Conservation (phyloP, 2,797 vertebrate genomes). For the Kryptopterus vitreolus region DNA sequence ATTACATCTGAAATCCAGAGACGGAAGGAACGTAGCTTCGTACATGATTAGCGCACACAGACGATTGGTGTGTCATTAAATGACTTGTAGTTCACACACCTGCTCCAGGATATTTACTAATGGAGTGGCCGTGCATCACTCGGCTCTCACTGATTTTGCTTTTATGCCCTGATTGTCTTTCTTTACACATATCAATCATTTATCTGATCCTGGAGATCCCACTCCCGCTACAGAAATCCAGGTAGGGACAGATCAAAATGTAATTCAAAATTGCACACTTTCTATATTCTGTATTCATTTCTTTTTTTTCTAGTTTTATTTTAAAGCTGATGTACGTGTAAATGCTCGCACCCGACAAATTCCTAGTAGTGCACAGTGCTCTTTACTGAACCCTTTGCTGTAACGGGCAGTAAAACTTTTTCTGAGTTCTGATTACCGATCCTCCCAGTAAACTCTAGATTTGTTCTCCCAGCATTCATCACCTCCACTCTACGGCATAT, state of each 20-base stretch:
- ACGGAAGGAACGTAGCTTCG: not conserved
- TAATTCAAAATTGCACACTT: no score
- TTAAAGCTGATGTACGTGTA: no score
- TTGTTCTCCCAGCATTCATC: constrained; percentile 48
- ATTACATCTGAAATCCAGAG: not conserved
- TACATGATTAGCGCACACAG: not conserved
- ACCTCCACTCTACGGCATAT: constrained; percentile 45
- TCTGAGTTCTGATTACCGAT: no score
- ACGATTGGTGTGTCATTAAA: not conserved
- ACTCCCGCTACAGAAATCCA: constrained; percentile 23
- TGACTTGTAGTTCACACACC: not conserved
- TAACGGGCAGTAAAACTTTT: no score
- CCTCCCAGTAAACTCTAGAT: constrained; percentile 17
- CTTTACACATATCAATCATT: not conserved
- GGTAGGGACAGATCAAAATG: constrained; percentile 24
- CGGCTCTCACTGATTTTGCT: not conserved
- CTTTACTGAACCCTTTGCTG: no score
- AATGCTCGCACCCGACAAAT: no score
- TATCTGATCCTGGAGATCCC: not conserved
- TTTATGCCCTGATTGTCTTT: not conserved
- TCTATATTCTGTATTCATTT: no score
- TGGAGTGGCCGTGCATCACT: not conserved
- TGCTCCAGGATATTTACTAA: not conserved
- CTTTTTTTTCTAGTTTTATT: no score
- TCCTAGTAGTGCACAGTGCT: no score